Percentiles rank a stretch among this genome's conserved stretches.
phyloP scores from a whole-genome alignment of 1,140 invertebrate genomes.

The Asobara japonica region DNA sequence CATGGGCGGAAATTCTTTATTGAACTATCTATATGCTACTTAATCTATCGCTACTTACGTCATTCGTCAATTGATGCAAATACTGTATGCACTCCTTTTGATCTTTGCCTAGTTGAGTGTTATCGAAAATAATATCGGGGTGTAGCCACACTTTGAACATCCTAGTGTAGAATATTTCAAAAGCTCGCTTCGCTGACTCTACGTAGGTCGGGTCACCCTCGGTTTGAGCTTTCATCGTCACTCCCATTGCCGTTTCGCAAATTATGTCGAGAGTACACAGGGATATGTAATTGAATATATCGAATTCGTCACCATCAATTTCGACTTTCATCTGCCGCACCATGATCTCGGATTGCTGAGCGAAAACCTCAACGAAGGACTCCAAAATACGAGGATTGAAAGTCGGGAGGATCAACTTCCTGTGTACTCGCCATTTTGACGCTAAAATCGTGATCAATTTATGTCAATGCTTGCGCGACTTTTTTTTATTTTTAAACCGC shows the following conservation, averaged over 20 bases:
- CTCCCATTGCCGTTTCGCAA: constrained; percentile 80
- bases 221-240: constrained; percentile 70
- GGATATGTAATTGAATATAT: constrained; percentile 74
- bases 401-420: constrained; percentile 78
- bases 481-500: no score
- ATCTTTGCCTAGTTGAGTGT: constrained; percentile 60
- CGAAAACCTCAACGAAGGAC: constrained; percentile 78
- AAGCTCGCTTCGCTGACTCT: constrained; percentile 66
- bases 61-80: constrained; percentile 71
- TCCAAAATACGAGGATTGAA: constrained; percentile 82
- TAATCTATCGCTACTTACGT: constrained; percentile 62
- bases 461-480: no score
- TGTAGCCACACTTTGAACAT: constrained; percentile 69
- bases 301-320: constrained; percentile 61
- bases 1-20: not conserved
- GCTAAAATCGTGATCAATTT: constrained; percentile 54
- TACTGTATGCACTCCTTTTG: constrained; percentile 66
- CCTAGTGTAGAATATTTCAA: constrained; percentile 57
- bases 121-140: constrained; percentile 67
- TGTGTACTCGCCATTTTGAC: constrained; percentile 74
- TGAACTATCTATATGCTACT: constrained; percentile 3
- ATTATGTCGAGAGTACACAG: constrained; percentile 80
- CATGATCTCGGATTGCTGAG: constrained; percentile 72
- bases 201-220: constrained; percentile 72
- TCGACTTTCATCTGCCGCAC: constrained; percentile 66